Conservation (phyloP, 2,888 invertebrate species). For the Chirona hameri region DNA sequence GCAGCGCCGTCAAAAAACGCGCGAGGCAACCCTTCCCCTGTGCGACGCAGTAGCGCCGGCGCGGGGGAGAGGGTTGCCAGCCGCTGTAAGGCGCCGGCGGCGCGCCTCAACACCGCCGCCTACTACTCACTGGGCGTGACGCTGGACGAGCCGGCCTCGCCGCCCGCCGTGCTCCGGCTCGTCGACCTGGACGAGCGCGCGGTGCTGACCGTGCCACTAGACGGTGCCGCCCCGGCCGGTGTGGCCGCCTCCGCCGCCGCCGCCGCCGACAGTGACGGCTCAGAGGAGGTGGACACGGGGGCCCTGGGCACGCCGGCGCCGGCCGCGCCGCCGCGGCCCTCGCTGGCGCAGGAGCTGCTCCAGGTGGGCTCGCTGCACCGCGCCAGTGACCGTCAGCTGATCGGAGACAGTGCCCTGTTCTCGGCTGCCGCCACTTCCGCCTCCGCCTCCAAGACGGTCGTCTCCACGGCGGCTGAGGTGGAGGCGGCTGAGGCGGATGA, state of each 20-base stretch:
- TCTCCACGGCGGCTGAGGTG: too few relatives aligned
- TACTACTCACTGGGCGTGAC: slow-evolving; percentile 2
- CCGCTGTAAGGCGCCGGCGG: neutral
- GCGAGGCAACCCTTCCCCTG: slow-evolving; percentile 26
- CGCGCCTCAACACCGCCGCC: neutral
- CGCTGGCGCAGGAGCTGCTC: neutral
- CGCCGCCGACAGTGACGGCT: neutral
- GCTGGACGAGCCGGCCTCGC: neutral
- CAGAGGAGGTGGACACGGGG: neutral
- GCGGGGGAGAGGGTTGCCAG: slow-evolving; percentile 11
- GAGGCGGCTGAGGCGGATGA: neutral
- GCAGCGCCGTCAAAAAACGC: neutral
- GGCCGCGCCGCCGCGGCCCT: neutral
- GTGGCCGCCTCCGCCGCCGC: neutral
- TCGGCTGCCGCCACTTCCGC: neutral
- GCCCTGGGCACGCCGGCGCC: neutral
- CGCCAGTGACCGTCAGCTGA: slow-evolving; percentile 5
- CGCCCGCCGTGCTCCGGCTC: neutral
- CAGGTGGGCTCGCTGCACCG: neutral
- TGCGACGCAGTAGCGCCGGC: neutral
- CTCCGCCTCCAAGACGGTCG: too few relatives aligned
- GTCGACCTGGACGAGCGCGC: slow-evolving; percentile 2
- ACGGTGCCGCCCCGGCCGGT: neutral
- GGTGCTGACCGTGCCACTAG: neutral
- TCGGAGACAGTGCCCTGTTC: neutral